phyloP scores from a whole-genome alignment of 2,888 invertebrate species.

The Petrolisthes cinctipes region DNA sequence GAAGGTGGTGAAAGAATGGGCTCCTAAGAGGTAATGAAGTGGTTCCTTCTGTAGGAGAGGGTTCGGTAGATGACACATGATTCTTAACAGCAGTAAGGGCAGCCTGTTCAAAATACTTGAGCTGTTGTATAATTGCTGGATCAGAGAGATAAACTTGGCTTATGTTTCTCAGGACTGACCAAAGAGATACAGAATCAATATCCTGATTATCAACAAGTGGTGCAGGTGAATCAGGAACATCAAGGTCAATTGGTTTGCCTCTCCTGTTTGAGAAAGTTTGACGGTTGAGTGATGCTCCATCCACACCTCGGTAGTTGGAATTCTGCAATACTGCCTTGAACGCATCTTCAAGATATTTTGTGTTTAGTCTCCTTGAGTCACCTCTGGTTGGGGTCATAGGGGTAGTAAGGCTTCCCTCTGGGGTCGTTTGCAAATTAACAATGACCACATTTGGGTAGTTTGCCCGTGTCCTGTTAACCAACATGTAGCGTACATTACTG shows the following conservation, averaged over 20 bases:
- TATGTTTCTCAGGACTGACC: slow-evolving; percentile 49
- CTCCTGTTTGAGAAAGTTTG: slow-evolving; percentile 35
- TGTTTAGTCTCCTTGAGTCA: slow-evolving; percentile 31
- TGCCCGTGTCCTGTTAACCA: slow-evolving; percentile 48
- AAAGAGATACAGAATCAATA: slow-evolving; percentile 32
- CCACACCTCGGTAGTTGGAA: slow-evolving; percentile 34
- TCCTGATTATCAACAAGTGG: slow-evolving; percentile 31
- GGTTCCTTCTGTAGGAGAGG: background rate
- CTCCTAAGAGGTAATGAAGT: slow-evolving; percentile 14
- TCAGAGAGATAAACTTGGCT: slow-evolving; percentile 58
- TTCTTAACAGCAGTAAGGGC: slow-evolving; percentile 7
- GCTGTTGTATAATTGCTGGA: slow-evolving; percentile 50
- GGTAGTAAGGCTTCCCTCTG: slow-evolving; percentile 31
- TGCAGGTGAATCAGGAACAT: slow-evolving; percentile 24
- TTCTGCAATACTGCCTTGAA: slow-evolving; percentile 42
- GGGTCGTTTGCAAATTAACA: slow-evolving; percentile 54
- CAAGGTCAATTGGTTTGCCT: slow-evolving; percentile 43
- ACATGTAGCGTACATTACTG: slow-evolving; percentile 54
- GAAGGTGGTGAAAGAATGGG: slow-evolving; percentile 31
- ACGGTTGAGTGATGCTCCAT: slow-evolving; percentile 15
- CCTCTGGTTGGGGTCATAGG: slow-evolving; percentile 38
- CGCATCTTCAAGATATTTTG: slow-evolving; percentile 41
- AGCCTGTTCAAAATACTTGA: slow-evolving; percentile 46
- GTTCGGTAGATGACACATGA: background rate
- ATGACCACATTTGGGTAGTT: slow-evolving; percentile 65